Evolutionary conservation across 2,888 invertebrate species (phyloP).

Genomic region (Bombyx huttoni): DNA sequence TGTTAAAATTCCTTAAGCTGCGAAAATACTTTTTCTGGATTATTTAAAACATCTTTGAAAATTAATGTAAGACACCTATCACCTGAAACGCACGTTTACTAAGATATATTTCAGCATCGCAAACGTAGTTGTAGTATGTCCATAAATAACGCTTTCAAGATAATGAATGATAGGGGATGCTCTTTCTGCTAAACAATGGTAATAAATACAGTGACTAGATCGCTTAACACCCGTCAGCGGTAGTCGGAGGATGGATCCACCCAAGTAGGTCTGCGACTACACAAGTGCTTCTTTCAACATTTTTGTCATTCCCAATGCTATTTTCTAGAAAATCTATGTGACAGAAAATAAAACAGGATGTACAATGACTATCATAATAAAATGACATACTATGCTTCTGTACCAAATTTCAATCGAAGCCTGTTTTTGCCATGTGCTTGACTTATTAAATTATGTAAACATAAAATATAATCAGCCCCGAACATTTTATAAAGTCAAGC

Average conservation of each 20-base stretch:
- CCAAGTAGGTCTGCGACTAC: not conserved
- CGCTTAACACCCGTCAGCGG: constrained; percentile 46
- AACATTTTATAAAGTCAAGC: too few species aligned
- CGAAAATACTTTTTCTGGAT: too few species aligned
- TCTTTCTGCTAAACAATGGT: constrained; percentile 67
- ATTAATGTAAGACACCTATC: too few species aligned
- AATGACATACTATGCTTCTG: too few species aligned
- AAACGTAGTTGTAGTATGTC: constrained; percentile 3
- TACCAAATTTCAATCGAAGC: too few species aligned
- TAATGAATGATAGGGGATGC: constrained; percentile 64
- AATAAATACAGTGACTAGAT: constrained; percentile 65
- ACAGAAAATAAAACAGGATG: not conserved
- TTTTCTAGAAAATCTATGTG: not conserved
- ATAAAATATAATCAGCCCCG: too few species aligned
- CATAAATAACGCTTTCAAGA: constrained; percentile 32
- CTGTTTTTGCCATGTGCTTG: too few species aligned
- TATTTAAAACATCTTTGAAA: too few species aligned
- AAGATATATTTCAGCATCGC: not conserved
- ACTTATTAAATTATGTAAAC: too few species aligned
- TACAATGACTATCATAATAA: too few species aligned
- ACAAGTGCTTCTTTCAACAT: not conserved
- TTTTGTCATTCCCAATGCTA: not conserved
- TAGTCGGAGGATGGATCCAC: constrained; percentile 2
- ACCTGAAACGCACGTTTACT: not conserved
- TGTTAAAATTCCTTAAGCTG: not conserved